Conservation (phyloP, 1,140 invertebrate genomes). For the Panulirus ornatus region DNA sequence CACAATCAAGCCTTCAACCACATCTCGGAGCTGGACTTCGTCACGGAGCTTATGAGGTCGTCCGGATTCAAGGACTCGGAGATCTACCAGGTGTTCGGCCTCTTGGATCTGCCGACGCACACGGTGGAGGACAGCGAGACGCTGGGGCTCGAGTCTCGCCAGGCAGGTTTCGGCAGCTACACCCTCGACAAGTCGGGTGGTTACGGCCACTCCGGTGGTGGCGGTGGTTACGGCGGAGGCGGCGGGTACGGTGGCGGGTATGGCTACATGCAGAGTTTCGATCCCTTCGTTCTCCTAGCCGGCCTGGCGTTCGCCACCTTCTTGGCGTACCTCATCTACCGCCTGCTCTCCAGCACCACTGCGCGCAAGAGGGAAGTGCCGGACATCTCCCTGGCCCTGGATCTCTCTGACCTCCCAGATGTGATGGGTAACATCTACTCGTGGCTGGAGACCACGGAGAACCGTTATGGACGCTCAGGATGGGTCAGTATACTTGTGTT, state of each 20-base stretch:
- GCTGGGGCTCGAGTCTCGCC: constrained; percentile 11
- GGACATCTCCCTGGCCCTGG: constrained; percentile 38
- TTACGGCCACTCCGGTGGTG: constrained; percentile 62
- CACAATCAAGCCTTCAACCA: constrained; percentile 58
- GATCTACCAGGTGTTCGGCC: constrained; percentile 49
- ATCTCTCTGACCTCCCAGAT: constrained; percentile 54
- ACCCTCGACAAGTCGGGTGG: constrained; percentile 49
- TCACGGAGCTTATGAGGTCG: constrained; percentile 53
- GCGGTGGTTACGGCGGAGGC: background rate
- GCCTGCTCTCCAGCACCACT: constrained; percentile 50
- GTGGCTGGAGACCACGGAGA: constrained; percentile 48
- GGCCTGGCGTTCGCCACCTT: constrained; percentile 63
- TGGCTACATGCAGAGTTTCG: constrained; percentile 64
- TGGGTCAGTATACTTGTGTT: constrained; percentile 13
- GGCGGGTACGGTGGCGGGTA: background rate
- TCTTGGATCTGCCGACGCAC: constrained; percentile 38
- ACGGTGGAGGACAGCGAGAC: background rate
- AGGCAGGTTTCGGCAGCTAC: constrained; percentile 22
- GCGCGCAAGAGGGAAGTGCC: constrained; percentile 20
- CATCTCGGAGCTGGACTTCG: constrained; percentile 53
- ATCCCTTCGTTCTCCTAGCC: constrained; percentile 63
- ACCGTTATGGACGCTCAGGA: background rate
- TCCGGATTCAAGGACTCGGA: constrained; percentile 59
- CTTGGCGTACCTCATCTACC: constrained; percentile 65
- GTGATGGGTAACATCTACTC: constrained; percentile 57